Base-by-base conservation (phyloP, 2,797 vertebrate genomes). In the Allobates femoralis region DNA sequence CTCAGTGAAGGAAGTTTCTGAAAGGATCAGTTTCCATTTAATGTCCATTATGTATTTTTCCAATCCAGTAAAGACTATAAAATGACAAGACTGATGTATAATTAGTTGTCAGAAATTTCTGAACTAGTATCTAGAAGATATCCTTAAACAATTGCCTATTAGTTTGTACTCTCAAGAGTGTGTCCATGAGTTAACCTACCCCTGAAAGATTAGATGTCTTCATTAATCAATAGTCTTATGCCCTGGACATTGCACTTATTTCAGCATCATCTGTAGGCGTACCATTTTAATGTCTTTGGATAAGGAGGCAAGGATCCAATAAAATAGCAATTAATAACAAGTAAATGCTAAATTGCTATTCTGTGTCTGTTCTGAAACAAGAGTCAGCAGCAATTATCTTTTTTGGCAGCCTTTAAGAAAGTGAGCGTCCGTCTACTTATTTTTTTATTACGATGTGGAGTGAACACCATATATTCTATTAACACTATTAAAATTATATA, bases 281-380 rank as follows among this genome's bases (percentile, higher is more conserved):
- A 89, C 83, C 89, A 34, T 87, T 89, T 90, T 92, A 90, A 92
- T 93, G 92, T 92, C 84, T 92, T 78, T 88, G 90, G 71, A 60
- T 66, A 34, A 60, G 91, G 86, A 91, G 62, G 90, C 91, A 90
- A 87, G 51, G 74, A 85, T 91, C 91, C 92, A 93, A 92, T 92
- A 89, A 89, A 92, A 90, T 93, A 94, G 92, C 90, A 86, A 90
- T 93, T 94, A 93, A 90, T 86, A 84, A 92, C 91, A 91, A 88
- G 78, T 91, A 90, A 90, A 91, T 90, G 86, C 91, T 88, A 91
- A 92, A 90, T 87, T 92, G 89, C 90, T 88, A 89, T 79, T 88
- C 85, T 91, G 84, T 92, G 75, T 34, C 55, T 62, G 46, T 41
- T 62, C 32, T 62, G 34, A 60, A 79, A 46, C 30, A 46, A 86